Percentiles rank a stretch among this genome's conserved stretches.
These are phyloP conservation scores for Siniperca undulata DNA, from an alignment of 2,797 vertebrate species.

Conservation along the genomic window DNA sequence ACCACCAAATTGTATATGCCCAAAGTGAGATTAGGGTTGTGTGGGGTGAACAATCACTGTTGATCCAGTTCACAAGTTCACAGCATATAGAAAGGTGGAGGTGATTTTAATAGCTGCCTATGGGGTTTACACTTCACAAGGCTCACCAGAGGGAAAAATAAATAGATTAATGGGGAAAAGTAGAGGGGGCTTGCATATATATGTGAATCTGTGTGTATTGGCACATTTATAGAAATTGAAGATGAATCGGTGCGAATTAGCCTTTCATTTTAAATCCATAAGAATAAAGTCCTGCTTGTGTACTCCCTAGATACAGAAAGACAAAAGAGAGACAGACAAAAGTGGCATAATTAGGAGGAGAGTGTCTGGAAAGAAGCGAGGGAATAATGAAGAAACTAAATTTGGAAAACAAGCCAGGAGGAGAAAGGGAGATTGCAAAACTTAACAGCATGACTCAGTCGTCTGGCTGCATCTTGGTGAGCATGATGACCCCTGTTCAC, in stretches of 20 bases:
- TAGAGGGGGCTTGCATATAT: background rate
- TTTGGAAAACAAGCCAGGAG: slow-evolving; percentile 47
- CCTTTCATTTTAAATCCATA: slow-evolving; percentile 45
- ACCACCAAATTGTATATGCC: slow-evolving; percentile 1
- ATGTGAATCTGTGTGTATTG: slow-evolving; percentile 10
- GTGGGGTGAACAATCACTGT: background rate
- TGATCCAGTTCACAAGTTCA: slow-evolving; percentile 21
- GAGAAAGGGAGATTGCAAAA: slow-evolving; percentile 22
- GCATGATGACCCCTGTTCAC: slow-evolving; percentile 28
- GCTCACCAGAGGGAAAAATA: slow-evolving; percentile 18
- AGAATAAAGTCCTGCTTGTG: slow-evolving; percentile 17
- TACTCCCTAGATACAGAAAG: slow-evolving; percentile 28
- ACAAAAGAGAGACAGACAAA: slow-evolving; percentile 17
- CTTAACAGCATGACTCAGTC: slow-evolving; percentile 38
- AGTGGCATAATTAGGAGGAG: slow-evolving; percentile 36
- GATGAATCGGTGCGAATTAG: slow-evolving; percentile 2
- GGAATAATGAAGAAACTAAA: slow-evolving; percentile 39
- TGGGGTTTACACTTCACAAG: slow-evolving; percentile 22
- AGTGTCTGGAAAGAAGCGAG: slow-evolving; percentile 15
- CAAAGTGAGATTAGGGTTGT: background rate
- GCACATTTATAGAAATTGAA: slow-evolving; percentile 9
- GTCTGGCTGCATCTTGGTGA: slow-evolving; percentile 40
- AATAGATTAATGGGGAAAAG: slow-evolving; percentile 15
- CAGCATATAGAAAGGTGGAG: slow-evolving; percentile 13
- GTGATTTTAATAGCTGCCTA: slow-evolving; percentile 38